These are phyloP conservation scores for Aphaenogaster rudis DNA, from an alignment of 1,140 invertebrate genomes.

Conservation along the genomic window DNA sequence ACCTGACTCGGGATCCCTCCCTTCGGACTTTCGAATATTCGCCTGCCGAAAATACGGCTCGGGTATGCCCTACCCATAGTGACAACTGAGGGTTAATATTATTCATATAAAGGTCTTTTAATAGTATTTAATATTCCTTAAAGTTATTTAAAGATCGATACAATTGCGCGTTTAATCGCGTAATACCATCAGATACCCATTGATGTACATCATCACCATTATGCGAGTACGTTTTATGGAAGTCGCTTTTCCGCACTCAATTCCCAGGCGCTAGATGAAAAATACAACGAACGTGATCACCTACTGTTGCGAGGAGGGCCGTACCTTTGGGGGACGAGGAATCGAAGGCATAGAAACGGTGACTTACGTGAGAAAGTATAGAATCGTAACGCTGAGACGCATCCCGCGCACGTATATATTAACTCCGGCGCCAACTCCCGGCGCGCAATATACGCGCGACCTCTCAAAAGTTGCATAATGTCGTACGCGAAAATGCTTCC, in stretches of 20 bases:
- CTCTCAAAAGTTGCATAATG: constrained; percentile 54
- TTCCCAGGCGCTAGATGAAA: not conserved
- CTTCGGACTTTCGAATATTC: too few species aligned
- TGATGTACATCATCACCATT: not conserved
- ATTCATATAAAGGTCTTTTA: not conserved
- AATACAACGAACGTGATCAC: constrained; percentile 6
- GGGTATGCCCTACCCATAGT: too few species aligned
- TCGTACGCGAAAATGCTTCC: constrained; percentile 60
- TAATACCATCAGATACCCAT: not conserved
- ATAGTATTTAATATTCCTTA: not conserved
- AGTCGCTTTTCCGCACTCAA: not conserved
- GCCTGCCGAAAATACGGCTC: too few species aligned
- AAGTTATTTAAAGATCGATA: not conserved
- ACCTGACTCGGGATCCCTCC: too few species aligned
- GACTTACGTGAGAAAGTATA: constrained; percentile 26
- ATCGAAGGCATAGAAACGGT: not conserved
- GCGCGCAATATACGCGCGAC: not conserved
- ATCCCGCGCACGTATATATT: not conserved
- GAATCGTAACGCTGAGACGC: not conserved
- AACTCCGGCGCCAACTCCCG: not conserved
- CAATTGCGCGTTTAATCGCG: not conserved
- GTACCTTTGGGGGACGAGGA: not conserved
- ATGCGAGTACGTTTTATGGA: not conserved
- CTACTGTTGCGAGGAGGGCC: too few species aligned
- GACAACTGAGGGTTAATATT: too few species aligned